A percentile compares a stretch with the other conserved stretches of the same genome.
Conservation (phyloP, 2,113 vertebrate species). For the Catagonus wagneri region DNA sequence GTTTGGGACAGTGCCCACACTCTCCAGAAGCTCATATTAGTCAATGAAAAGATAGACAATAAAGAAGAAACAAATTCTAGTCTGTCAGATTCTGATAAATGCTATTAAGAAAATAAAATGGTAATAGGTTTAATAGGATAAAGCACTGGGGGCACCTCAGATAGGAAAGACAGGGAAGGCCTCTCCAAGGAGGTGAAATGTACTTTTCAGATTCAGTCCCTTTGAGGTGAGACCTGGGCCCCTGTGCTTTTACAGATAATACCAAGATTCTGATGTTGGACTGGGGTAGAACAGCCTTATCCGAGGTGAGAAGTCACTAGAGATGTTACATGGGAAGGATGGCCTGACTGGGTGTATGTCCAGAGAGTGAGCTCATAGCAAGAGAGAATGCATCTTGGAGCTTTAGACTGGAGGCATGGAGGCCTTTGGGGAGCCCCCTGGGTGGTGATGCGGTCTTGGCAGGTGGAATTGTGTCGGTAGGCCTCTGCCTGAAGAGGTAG, state of each 20-base stretch:
- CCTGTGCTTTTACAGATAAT: neutral
- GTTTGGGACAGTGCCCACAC: neutral
- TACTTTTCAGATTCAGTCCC: neutral
- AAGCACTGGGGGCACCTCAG: neutral
- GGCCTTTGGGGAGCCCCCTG: neutral
- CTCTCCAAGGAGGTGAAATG: neutral
- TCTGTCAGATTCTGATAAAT: neutral
- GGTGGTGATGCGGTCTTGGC: neutral
- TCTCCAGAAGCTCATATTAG: neutral
- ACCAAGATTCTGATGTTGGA: neutral
- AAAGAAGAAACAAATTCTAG: neutral
- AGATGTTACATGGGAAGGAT: too few relatives aligned
- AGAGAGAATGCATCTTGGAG: neutral
- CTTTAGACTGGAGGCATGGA: neutral
- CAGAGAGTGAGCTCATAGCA: neutral
- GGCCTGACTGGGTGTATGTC: fast-evolving
- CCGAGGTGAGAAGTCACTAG: neutral
- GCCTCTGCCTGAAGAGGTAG: neutral
- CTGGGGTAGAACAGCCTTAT: neutral
- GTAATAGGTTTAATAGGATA: neutral
- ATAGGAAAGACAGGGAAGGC: neutral
- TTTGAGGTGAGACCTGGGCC: neutral
- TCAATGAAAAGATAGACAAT: neutral
- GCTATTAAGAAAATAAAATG: constrained; percentile 9
- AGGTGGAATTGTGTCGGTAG: neutral